These are phyloP conservation scores for Eurytoma californica DNA, from an alignment of 2,888 invertebrate species.

Conservation along the genomic window DNA sequence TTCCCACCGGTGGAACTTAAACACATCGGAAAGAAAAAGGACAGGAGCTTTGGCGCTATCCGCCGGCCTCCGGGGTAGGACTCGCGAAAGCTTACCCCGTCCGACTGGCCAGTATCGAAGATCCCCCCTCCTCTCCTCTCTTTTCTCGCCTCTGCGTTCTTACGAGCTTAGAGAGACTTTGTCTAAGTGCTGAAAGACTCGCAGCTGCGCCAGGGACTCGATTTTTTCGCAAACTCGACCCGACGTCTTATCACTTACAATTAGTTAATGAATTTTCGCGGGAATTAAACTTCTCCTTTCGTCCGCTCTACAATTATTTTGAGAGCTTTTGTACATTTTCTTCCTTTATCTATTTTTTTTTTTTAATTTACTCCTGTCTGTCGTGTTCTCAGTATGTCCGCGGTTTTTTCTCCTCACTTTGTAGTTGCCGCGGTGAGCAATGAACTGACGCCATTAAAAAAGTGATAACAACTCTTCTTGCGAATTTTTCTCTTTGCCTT, in stretches of 20 bases:
- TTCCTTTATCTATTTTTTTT: no score
- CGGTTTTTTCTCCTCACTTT: no score
- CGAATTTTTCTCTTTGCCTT: no score
- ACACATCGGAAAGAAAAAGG: slow-evolving; percentile 28
- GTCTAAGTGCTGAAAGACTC: slow-evolving; percentile 43
- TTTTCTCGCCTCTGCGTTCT: slow-evolving; percentile 13
- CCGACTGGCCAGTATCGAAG: slow-evolving; percentile 48
- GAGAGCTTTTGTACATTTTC: no score
- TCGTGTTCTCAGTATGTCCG: no score
- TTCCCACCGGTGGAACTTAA: slow-evolving; percentile 36
- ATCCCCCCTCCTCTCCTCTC: slow-evolving; percentile 11
- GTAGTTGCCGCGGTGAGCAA: no score
- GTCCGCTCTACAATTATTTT: no score
- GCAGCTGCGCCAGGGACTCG: slow-evolving; percentile 6
- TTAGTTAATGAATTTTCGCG: slow-evolving; percentile 45
- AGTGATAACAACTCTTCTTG: no score
- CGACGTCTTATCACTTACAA: slow-evolving; percentile 44
- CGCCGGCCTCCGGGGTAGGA: slow-evolving; percentile 5
- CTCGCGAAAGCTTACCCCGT: slow-evolving; percentile 34
- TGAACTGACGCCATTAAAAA: background rate
- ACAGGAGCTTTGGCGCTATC: slow-evolving; percentile 20
- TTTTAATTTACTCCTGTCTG: no score
- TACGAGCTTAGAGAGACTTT: slow-evolving; percentile 48
- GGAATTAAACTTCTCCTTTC: slow-evolving; percentile 2
- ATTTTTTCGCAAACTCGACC: slow-evolving; percentile 16